Base-by-base conservation (phyloP, 2,888 invertebrate genomes). In the Halictus quadricinctus region DNA sequence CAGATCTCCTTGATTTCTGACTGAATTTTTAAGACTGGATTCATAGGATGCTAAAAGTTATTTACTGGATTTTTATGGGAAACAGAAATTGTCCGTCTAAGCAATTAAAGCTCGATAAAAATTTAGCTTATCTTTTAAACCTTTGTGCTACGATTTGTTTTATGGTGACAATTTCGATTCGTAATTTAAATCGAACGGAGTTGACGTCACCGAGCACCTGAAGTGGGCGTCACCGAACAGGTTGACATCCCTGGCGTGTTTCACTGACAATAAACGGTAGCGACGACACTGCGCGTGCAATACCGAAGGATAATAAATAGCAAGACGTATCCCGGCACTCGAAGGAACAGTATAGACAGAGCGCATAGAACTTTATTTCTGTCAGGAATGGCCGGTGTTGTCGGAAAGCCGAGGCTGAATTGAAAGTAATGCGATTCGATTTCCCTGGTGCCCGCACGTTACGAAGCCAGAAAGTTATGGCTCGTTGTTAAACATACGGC, bases 401-500 rank as follows among this genome's bases (percentile, higher is more conserved):
- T 25, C 54, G 29, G 50, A 54, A 54, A 36, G 36, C 50, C 54
- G 41, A 41, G 43, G 2, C 41, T 75, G 54, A 75, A 75, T 75
- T 75, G 74, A 75, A 58, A 75, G 54, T 75, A 75, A 75, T 58
- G 74, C 74, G 74, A 75, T 75, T 75, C 74, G 77, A 77, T 77
- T 77, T 77, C 77, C 77, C 48, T 43, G 13, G 74, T 75, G 41
- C 58, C 58, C 41, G 54, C 36, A 60, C 58, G 74, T 25, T 60
- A 43, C 74, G 58, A 74, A 74, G 18, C 54, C 10, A 75, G 41
- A 54, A 41, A 75, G 74, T 75, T 75, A 75, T 75, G 58, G 58
- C 74, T 41, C 36, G 58, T 58, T 41, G 74, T 75, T 58, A 75
- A 58, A 54, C 41, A 75, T 58, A 58, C 58, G 58, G 29, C 54